A percentile compares a stretch with the other conserved stretches of the same genome.
Conservation (phyloP, 2,888 invertebrate species). For the Caradrina kadenii region DNA sequence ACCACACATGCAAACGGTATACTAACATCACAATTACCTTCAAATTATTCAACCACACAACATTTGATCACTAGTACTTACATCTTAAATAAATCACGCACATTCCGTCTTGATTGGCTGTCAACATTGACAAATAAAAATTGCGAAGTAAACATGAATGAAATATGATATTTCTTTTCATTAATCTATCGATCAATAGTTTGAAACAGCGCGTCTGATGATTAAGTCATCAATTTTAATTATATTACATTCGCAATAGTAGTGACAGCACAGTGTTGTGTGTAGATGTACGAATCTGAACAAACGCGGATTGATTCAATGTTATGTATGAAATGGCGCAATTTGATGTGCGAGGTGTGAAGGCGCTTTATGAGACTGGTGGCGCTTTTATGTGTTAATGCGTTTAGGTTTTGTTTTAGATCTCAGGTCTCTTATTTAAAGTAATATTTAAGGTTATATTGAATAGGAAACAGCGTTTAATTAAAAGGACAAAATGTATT, state of each 20-base stretch:
- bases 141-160: constrained; percentile 75
- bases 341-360: constrained; percentile 17
- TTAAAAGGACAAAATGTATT: no score
- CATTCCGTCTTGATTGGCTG: constrained; percentile 77
- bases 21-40: constrained; percentile 44
- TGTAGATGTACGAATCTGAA: constrained; percentile 37
- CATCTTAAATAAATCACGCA: constrained; percentile 76
- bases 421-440: background rate
- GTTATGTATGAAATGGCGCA: constrained; percentile 39
- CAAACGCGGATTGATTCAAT: constrained; percentile 58
- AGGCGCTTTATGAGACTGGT: background rate
- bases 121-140: constrained; percentile 82
- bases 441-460: background rate
- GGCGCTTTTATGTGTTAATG: constrained; percentile 14
- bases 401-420: background rate
- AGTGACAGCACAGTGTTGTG: constrained; percentile 56
- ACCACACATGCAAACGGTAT: no score
- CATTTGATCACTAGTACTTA: constrained; percentile 61
- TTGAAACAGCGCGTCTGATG: constrained; percentile 62
- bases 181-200: constrained; percentile 75
- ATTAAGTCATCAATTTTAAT: constrained; percentile 85
- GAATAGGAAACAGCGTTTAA: no score
- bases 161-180: constrained; percentile 76
- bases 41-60: constrained; percentile 52
- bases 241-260: constrained; percentile 72